Evolutionary conservation across 2,888 invertebrate species (phyloP).

Genomic region (Drosophila kokeensis): DNA sequence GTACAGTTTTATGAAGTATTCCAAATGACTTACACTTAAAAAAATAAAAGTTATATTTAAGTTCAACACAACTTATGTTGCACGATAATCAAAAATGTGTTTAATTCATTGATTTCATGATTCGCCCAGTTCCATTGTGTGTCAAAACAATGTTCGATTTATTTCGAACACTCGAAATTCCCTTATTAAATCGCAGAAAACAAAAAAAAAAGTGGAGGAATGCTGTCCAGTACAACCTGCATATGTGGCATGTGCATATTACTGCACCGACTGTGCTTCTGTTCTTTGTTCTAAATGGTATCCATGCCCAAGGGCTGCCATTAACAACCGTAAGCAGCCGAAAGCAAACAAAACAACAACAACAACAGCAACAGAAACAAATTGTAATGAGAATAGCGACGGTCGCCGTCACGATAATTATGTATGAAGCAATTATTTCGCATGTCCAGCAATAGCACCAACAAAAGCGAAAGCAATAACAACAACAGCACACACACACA

Average conservation of each 20-base stretch:
- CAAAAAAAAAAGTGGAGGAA: not conserved
- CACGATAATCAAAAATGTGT: not conserved
- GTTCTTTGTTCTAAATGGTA: conserved; percentile 15
- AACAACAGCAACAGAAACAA: conserved; percentile 16
- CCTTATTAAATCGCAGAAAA: not conserved
- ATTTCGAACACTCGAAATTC: not conserved
- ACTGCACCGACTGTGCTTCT: not conserved
- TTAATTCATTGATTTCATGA: not conserved
- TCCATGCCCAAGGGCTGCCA: conserved; percentile 1
- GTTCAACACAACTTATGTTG: not conserved
- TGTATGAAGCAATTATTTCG: conserved; percentile 79
- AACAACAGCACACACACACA: conserved; percentile 20
- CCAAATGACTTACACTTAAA: not conserved
- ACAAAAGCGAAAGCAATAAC: conserved; percentile 40
- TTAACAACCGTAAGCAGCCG: conserved; percentile 31
- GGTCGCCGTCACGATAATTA: conserved; percentile 63
- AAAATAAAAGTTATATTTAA: not conserved
- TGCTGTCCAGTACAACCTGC: not conserved
- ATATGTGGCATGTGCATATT: conserved; percentile 6
- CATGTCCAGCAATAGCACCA: conserved; percentile 68
- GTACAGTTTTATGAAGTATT: not conserved
- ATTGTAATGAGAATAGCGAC: conserved; percentile 27
- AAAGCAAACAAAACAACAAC: conserved; percentile 16
- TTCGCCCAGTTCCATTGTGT: not conserved
- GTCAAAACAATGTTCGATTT: not conserved